Percentiles rank a stretch among this genome's conserved stretches.
Evolutionary conservation across 2,797 vertebrate species (phyloP).

Genomic region (Merluccius polli): DNA sequence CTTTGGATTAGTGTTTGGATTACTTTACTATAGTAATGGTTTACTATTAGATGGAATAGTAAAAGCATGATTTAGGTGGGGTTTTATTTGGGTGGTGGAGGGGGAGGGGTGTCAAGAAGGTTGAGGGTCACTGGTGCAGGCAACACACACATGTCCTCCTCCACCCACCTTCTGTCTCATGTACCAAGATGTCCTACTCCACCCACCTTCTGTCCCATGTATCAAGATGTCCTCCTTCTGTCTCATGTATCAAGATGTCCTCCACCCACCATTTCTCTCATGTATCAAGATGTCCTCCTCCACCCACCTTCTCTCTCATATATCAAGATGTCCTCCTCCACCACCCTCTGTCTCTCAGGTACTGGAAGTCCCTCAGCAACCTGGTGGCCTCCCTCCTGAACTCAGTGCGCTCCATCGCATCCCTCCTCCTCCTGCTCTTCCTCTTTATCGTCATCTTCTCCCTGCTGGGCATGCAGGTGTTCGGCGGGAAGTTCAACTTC

Average conservation of each 20-base stretch:
- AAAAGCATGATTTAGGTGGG: too few species aligned
- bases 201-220: not conserved
- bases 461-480: conserved; percentile 97
- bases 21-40: too few species aligned
- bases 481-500: conserved; percentile 94
- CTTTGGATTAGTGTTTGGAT: too few species aligned
- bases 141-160: too few species aligned
- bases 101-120: too few species aligned
- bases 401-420: conserved; percentile 94
- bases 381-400: conserved; percentile 94
- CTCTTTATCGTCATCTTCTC: conserved; percentile 95
- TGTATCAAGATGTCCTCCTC: conserved; percentile 3
- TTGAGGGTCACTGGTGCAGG: too few species aligned
- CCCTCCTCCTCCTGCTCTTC: conserved; percentile 92
- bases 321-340: conserved; percentile 1
- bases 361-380: conserved; percentile 94
- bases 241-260: not conserved
- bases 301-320: not conserved
- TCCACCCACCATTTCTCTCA: not conserved
- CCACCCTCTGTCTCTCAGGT: conserved; percentile 65
- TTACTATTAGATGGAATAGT: too few species aligned
- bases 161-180: not conserved
- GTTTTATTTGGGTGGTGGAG: too few species aligned
- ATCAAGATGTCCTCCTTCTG: not conserved
- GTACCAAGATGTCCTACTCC: not conserved